Evolutionary conservation across 2,888 invertebrate species (phyloP), one percentile per base, ranked within the genome.

Genomic region (Drosophila colorata): DNA sequence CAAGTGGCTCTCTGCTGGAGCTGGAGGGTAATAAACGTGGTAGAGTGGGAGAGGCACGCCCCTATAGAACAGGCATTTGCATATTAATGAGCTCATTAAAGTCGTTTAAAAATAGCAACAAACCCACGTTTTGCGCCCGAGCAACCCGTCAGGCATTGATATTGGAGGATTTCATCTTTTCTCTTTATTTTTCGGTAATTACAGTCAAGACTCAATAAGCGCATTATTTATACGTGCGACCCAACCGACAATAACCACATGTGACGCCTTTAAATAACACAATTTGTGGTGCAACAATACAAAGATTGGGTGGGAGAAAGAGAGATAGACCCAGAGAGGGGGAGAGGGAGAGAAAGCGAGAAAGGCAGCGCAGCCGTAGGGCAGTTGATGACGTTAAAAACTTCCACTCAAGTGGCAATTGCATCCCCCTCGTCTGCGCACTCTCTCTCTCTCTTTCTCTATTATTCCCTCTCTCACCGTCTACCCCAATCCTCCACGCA

Each of bases 391-490:
- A 52, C 69, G 59, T 41, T 70, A 43, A 60, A 74, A 65, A 71
- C 60, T 71, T 61, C 40, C 74, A 69, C 65, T 75, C 60, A 73
- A 78, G 67, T 72, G 67, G 72, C 80, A 75, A 68, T 75, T 75
- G 72, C 66, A 63, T 40, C 31, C 40, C 53, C 58, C 33, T 3
- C n/a, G n/a, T n/a, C n/a, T n/a, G n/a, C n/a, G n/a, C n/a, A n/a
- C 20, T 20, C 35, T 37, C 31, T 8, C 14, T 25, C 7, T 25
- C 25, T 25, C 25, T 25, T 8, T 25, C 7, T 28, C 28, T 28
- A 8, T 9, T 9, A 0, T 2, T 9, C 9, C 9, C 9, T 28
- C 35, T 6, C 35, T 16, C 11, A 9, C 23, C 11, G 31, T 2
- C 18, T 20, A 31, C 14, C 33, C 37, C 11, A 18, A 31, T 18